Conservation (phyloP, 2,888 invertebrate genomes). For the Polydrusus tereticollis region DNA sequence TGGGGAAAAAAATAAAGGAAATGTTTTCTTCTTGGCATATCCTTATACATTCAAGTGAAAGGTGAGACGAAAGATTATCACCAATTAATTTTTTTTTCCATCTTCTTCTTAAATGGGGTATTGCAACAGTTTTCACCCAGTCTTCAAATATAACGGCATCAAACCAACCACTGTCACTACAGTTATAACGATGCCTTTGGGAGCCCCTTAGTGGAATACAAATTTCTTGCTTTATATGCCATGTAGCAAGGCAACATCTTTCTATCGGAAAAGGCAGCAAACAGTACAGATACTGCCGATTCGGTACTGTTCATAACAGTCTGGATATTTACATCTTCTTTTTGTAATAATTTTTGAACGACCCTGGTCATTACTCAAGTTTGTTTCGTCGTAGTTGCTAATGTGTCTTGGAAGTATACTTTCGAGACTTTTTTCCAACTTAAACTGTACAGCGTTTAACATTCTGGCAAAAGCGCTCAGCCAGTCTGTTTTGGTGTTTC, state of each 20-base stretch:
- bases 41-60: slow-evolving; percentile 42
- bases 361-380: slow-evolving; percentile 31
- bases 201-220: slow-evolving; percentile 12
- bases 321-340: slow-evolving; percentile 34
- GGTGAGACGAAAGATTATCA: slow-evolving; percentile 47
- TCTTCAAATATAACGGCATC: slow-evolving; percentile 48
- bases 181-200: slow-evolving; percentile 9
- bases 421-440: background rate
- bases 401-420: slow-evolving; percentile 30
- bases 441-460: slow-evolving; percentile 10
- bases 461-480: slow-evolving; percentile 10
- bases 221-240: slow-evolving; percentile 13
- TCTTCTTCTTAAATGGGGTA: slow-evolving; percentile 52
- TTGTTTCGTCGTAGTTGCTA: slow-evolving; percentile 42
- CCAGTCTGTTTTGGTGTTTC: background rate
- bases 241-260: slow-evolving; percentile 38
- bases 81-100: slow-evolving; percentile 55
- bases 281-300: slow-evolving; percentile 55
- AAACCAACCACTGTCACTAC: slow-evolving; percentile 16
- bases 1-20: slow-evolving; percentile 46
- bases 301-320: slow-evolving; percentile 41
- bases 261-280: slow-evolving; percentile 55
- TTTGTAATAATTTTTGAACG: slow-evolving; percentile 31
- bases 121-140: slow-evolving; percentile 40
- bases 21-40: slow-evolving; percentile 44